phyloP scores from a whole-genome alignment of 1,140 invertebrate species.

The Dreissena polymorpha region DNA sequence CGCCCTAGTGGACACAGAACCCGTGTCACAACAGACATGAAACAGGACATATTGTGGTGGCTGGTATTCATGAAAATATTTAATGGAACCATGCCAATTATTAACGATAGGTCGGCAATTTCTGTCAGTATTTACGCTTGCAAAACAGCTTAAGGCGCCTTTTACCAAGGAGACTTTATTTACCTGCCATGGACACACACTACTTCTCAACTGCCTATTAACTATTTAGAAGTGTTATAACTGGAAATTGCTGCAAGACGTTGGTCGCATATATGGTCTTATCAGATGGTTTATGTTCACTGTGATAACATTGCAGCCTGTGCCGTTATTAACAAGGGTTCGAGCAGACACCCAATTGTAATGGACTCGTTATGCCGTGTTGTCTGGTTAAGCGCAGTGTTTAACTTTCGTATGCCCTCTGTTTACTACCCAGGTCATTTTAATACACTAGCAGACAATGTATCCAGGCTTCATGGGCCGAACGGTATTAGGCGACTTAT shows the following conservation, averaged over 20 bases:
- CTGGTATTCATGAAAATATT: conserved; percentile 4
- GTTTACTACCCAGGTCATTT: no score
- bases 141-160: background rate
- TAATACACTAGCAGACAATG: no score
- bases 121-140: conserved; percentile 19
- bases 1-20: background rate
- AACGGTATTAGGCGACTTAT: no score
- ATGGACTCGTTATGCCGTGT: no score
- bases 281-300: no score
- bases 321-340: no score
- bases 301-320: no score
- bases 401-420: no score
- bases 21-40: background rate
- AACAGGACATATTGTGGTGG: conserved; percentile 18
- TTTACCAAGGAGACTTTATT: conserved; percentile 10
- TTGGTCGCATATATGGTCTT: conserved; percentile 1
- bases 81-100: conserved; percentile 2
- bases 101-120: background rate
- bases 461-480: no score
- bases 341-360: no score
- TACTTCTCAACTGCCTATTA: background rate
- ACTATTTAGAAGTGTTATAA: conserved; percentile 1
- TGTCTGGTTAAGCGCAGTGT: no score
- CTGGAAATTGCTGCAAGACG: conserved; percentile 1
- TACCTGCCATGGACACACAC: conserved; percentile 1